phyloP scores from a whole-genome alignment of 2,113 vertebrate genomes.

The Cryptomyrus ogoouensis region DNA sequence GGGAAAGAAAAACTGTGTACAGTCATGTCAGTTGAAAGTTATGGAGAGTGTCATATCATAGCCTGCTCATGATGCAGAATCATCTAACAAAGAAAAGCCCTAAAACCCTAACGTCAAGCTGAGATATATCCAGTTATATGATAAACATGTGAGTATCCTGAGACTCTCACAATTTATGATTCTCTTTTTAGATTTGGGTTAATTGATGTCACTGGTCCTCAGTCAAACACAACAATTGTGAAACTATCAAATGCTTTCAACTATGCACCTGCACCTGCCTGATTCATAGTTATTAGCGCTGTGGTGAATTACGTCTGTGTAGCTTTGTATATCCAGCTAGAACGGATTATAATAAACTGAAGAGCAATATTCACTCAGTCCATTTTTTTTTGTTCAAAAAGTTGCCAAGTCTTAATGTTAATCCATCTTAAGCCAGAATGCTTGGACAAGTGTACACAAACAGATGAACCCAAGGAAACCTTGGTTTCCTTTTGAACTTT shows the following conservation, averaged over 20 bases:
- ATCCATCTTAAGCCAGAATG: background rate
- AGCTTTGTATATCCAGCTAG: background rate
- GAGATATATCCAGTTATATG: background rate
- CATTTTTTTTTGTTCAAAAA: background rate
- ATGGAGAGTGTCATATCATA: background rate
- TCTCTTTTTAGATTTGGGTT: background rate
- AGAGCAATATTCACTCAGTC: background rate
- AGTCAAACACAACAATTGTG: background rate
- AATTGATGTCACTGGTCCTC: background rate
- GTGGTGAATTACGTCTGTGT: background rate
- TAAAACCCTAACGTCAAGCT: background rate
- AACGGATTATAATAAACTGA: background rate
- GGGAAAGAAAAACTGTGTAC: background rate
- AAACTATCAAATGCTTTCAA: background rate
- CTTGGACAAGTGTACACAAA: background rate
- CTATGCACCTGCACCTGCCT: background rate
- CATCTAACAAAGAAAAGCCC: background rate
- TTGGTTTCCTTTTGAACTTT: background rate
- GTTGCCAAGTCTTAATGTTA: background rate
- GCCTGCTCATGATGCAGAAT: background rate
- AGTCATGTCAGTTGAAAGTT: background rate
- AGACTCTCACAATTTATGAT: background rate
- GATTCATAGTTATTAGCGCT: background rate
- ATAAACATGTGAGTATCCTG: background rate
- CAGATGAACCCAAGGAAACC: background rate